Conservation (phyloP, 2,888 invertebrate genomes). For the Conistra vaccinii region DNA sequence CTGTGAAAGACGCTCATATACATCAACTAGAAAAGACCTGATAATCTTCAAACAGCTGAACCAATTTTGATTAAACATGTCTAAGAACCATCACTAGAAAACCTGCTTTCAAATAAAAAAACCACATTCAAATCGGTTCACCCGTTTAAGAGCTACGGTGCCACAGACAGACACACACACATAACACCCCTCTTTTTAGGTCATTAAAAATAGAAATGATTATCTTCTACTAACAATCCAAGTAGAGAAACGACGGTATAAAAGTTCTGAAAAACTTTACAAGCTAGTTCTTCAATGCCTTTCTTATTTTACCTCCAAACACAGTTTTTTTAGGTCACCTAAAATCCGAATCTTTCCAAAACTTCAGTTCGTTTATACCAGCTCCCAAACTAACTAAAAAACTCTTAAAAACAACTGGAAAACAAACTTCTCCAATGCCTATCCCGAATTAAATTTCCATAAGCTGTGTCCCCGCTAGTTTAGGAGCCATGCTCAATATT, state of each 20-base stretch:
- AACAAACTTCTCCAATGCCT: slow-evolving; percentile 19
- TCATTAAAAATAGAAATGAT: too few species aligned
- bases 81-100: too few species aligned
- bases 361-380: neutral
- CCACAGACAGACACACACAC: too few species aligned
- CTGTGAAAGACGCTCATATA: too few species aligned
- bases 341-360: neutral
- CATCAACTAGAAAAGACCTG: too few species aligned
- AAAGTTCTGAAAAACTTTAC: neutral
- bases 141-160: too few species aligned
- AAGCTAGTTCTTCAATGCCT: neutral
- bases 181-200: too few species aligned
- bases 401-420: neutral
- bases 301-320: neutral
- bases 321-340: neutral
- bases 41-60: too few species aligned
- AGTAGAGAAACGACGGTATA: neutral
- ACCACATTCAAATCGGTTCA: too few species aligned
- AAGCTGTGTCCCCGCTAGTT: slow-evolving; percentile 47
- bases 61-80: too few species aligned
- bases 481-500: slow-evolving; percentile 58
- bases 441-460: slow-evolving; percentile 41
- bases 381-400: neutral
- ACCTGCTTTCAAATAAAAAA: too few species aligned
- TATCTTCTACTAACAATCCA: neutral